Evolutionary conservation across 2,888 invertebrate species (phyloP).

Genomic region (Erebia aethiops): DNA sequence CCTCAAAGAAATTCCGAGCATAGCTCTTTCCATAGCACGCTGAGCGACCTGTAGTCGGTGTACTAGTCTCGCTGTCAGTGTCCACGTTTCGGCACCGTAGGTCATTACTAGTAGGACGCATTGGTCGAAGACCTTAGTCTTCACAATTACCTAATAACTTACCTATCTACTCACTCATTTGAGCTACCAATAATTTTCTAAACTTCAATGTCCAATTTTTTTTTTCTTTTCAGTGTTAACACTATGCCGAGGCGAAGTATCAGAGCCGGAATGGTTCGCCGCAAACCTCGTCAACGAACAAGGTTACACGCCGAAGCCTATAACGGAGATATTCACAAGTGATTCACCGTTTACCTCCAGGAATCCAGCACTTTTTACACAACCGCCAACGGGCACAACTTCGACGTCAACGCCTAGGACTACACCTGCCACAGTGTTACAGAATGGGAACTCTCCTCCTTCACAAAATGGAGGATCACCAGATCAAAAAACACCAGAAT

Average conservation of each 20-base stretch:
- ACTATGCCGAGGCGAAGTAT: constrained; percentile 70
- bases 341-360: constrained; percentile 57
- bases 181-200: neutral
- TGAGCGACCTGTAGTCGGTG: too few species aligned
- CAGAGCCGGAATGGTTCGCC: constrained; percentile 68
- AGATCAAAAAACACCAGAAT: constrained; percentile 30
- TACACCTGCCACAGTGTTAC: neutral
- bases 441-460: constrained; percentile 2
- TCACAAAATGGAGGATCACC: constrained; percentile 35
- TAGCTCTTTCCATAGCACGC: too few species aligned
- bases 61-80: too few species aligned
- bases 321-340: constrained; percentile 70
- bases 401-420: constrained; percentile 25
- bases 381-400: constrained; percentile 30
- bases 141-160: too few species aligned
- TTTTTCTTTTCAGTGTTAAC: constrained; percentile 69
- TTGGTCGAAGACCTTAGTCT: too few species aligned
- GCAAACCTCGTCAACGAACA: constrained; percentile 71
- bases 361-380: constrained; percentile 58
- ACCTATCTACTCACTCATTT: neutral
- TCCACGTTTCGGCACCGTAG: too few species aligned
- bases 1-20: too few species aligned
- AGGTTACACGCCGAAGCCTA: constrained; percentile 65
- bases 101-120: too few species aligned
- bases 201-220: neutral